Evolutionary conservation across 2,113 vertebrate genomes (phyloP).

Genomic region (Chunga burmeisteri): DNA sequence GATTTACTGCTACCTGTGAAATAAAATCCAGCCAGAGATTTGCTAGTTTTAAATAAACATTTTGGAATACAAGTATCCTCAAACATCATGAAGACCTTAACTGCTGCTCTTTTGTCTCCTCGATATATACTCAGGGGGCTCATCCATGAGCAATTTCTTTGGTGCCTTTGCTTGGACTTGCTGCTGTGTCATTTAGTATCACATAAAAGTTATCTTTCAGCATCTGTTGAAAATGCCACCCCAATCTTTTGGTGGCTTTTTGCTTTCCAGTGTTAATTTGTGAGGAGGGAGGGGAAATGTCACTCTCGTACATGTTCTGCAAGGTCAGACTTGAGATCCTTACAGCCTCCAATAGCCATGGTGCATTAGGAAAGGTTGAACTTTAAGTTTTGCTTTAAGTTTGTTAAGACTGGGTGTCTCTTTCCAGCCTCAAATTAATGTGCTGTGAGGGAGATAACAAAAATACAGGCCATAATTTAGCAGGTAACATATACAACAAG

Average conservation of each 20-base stretch:
- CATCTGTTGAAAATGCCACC: background rate
- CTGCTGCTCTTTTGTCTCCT: background rate
- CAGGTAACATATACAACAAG: background rate
- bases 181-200: background rate
- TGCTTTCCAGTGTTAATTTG: background rate
- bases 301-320: background rate
- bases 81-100: background rate
- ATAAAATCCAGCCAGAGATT: background rate
- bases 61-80: background rate
- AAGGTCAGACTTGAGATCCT: background rate
- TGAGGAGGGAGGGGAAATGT: background rate
- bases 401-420: background rate
- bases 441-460: background rate
- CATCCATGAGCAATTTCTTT: background rate
- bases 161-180: background rate
- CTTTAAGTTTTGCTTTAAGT: background rate
- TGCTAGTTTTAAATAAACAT: background rate
- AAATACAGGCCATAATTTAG: background rate
- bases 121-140: background rate
- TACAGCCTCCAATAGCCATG: accelerated
- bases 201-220: background rate
- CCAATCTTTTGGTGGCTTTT: background rate
- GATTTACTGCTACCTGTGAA: background rate
- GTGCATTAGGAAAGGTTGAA: background rate
- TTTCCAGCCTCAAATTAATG: background rate